These are phyloP conservation scores for Chloropsis cyanopogon DNA, from an alignment of 2,113 vertebrate species.

Conservation along the genomic window DNA sequence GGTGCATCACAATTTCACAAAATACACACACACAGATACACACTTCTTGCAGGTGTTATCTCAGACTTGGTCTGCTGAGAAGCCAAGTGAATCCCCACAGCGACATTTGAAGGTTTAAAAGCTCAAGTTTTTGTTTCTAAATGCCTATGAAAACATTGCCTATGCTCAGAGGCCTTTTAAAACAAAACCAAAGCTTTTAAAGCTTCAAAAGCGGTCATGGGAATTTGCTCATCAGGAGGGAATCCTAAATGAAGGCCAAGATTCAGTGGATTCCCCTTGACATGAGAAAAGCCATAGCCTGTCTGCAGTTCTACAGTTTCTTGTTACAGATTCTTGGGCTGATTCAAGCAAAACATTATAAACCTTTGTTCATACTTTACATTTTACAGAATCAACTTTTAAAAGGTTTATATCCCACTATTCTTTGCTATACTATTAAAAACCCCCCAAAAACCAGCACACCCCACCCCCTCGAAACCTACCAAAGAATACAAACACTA, in stretches of 20 bases:
- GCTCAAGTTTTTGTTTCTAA: slow-evolving; percentile 64
- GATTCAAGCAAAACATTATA: not conserved
- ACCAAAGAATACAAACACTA: not conserved
- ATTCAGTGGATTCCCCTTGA: slow-evolving; percentile 50
- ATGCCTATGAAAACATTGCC: slow-evolving; percentile 62
- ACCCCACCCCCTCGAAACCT: not conserved
- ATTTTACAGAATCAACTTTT: not conserved
- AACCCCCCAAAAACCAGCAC: rapidly evolving
- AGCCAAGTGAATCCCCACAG: slow-evolving; percentile 48
- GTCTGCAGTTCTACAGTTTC: not conserved
- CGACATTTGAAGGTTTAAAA: slow-evolving; percentile 59
- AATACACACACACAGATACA: not conserved
- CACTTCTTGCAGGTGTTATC: slow-evolving; percentile 59
- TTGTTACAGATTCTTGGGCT: not conserved
- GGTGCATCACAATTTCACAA: slow-evolving; percentile 37
- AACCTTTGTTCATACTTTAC: not conserved
- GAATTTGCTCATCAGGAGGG: slow-evolving; percentile 63
- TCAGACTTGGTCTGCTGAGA: slow-evolving; percentile 59
- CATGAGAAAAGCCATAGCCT: slow-evolving; percentile 17
- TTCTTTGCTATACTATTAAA: not conserved
- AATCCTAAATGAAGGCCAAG: slow-evolving; percentile 65
- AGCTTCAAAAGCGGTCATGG: slow-evolving; percentile 63
- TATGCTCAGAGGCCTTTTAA: slow-evolving; percentile 63
- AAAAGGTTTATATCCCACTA: not conserved
- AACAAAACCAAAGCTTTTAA: slow-evolving; percentile 69